Base-by-base conservation (phyloP, 1,140 invertebrate genomes). In the Drosophila erecta region DNA sequence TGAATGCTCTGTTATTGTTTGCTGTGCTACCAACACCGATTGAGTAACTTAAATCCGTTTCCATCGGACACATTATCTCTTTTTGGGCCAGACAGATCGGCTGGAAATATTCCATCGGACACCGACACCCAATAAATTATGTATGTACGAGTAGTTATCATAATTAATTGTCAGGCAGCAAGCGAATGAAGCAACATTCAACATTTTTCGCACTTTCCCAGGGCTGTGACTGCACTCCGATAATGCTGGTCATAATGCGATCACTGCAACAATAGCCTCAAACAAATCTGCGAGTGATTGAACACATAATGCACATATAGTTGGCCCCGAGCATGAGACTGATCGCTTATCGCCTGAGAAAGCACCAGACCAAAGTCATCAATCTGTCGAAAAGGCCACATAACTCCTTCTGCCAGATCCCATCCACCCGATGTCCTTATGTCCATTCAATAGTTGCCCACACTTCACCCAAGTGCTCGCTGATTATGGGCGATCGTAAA, bases 141-240 rank as follows among this genome's bases (percentile, higher is more conserved):
- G 60, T 24, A 33, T 2, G 59, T 24, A 33, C 3, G 59, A 56
- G 50, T 85, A 76, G 71, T 54, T 83, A 83, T 83, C 66, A 80
- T 78, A 83, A 74, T 79, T 78, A 57, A 69, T 76, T 60, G 58
- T 61, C 46, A 47, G 44, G 2, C 72, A 61, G 62, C 41, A 72
- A 47, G 55, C 43, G 58, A 49, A 24, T 20, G 54, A 27, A 50
- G 56, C 49, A 35, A 17, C 17, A 17, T 51, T 74, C 79, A 81
- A 81, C 70, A 81, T 75, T 81, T 87, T 81, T 69, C 78, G 59
- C 72, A 81, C 72, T 66, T 81, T 54, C 75, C 76, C 78, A 80
- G 78, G 77, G 78, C 77, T 80, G 51, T 38, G 57, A 66, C 59
- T 75, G 60, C 66, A 69, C 50, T 62, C 49, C 59, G 73, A 76